Evolutionary conservation across 2,797 vertebrate genomes (phyloP).

Genomic region (Clarias platycephalus): DNA sequence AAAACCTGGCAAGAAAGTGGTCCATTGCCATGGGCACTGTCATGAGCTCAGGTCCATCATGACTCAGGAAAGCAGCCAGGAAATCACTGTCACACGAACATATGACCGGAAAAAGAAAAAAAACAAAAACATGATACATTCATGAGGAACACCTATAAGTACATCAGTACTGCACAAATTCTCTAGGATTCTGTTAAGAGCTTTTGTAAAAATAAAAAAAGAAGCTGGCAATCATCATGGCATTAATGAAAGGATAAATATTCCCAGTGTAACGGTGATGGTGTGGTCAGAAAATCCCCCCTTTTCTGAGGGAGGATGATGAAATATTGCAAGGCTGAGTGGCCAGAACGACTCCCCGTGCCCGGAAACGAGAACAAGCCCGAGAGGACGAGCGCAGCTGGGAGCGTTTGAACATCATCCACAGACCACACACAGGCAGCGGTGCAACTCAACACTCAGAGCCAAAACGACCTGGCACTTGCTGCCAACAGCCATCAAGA

Average conservation of each 20-base stretch:
- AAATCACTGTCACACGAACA: constrained; percentile 14
- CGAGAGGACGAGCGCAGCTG: constrained; percentile 35
- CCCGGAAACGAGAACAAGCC: constrained; percentile 22
- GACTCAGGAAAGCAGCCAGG: constrained; percentile 37
- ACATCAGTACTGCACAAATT: background rate
- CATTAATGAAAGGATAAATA: constrained; percentile 6
- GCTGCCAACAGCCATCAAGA: constrained; percentile 44
- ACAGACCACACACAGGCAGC: constrained; percentile 55
- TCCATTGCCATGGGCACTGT: constrained; percentile 20
- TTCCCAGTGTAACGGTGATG: constrained; percentile 11
- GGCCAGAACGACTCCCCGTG: constrained; percentile 35
- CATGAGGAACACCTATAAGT: constrained; percentile 15
- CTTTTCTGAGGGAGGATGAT: constrained; percentile 30
- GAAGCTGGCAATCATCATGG: constrained; percentile 12
- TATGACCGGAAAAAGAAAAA: constrained; percentile 18
- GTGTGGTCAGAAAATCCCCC: constrained; percentile 32
- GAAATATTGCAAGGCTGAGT: constrained; percentile 29
- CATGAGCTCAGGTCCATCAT: background rate
- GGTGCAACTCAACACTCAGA: constrained; percentile 48
- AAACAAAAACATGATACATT: constrained; percentile 5
- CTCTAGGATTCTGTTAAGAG: background rate
- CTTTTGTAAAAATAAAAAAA: background rate
- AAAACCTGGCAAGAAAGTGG: constrained; percentile 31
- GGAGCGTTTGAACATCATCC: constrained; percentile 46
- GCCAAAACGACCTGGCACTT: constrained; percentile 49